Evolutionary conservation across 2,797 vertebrate genomes (phyloP).

Genomic region (Mallotus villosus): DNA sequence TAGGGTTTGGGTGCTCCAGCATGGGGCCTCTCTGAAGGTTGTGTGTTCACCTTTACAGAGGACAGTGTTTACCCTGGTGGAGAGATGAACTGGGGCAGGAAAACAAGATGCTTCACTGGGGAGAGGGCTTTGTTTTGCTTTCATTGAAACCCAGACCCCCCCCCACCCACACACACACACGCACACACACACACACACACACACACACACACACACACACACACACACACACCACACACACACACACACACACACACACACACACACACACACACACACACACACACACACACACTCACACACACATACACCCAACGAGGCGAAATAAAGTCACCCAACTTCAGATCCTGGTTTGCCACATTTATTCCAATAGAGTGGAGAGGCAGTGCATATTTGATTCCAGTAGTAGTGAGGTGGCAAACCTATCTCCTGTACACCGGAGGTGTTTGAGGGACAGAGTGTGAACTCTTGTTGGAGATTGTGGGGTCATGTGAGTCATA

Average conservation of each 20-base stretch:
- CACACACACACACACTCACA: background rate
- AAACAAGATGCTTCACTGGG: background rate
- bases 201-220: background rate
- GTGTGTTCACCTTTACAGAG: background rate
- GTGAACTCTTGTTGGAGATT: conserved; percentile 39
- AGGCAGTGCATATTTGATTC: conserved; percentile 75
- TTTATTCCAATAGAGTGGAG: conserved; percentile 66
- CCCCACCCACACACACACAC: no score
- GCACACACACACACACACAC: background rate
- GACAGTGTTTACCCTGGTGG: conserved; percentile 25
- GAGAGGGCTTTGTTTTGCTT: background rate
- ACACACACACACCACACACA: background rate
- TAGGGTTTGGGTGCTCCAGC: background rate
- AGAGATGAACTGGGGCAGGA: background rate
- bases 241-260: background rate
- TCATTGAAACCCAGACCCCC: background rate
- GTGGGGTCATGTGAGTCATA: conserved; percentile 12
- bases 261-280: background rate
- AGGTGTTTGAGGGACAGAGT: conserved; percentile 38
- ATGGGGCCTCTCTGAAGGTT: conserved; percentile 47
- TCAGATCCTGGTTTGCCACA: conserved; percentile 56
- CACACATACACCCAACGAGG: background rate
- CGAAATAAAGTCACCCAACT: conserved; percentile 24
- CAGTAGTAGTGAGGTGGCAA: conserved; percentile 68
- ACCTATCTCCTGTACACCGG: conserved; percentile 41